These are phyloP conservation scores for Lingula anatina DNA, from an alignment of 2,888 invertebrate species.

Conservation along the genomic window DNA sequence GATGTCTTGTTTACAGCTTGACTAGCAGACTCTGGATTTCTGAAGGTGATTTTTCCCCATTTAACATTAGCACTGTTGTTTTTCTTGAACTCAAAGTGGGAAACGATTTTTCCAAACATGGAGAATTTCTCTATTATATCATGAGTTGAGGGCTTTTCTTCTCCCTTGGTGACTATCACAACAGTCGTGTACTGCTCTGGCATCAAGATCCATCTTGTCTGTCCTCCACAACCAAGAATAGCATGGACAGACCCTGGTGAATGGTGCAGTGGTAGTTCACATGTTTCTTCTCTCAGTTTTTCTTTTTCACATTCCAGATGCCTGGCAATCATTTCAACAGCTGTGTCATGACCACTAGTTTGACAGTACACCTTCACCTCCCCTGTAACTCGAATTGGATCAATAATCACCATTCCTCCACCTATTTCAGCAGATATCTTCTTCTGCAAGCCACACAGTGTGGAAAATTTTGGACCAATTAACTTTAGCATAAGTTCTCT, in stretches of 20 bases:
- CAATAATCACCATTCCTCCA: slow-evolving; percentile 18
- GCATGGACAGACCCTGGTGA: slow-evolving; percentile 12
- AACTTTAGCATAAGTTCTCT: slow-evolving; percentile 16
- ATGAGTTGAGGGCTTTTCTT: slow-evolving; percentile 6
- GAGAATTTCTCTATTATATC: slow-evolving; percentile 8
- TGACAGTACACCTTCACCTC: slow-evolving; percentile 18
- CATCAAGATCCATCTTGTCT: slow-evolving; percentile 20
- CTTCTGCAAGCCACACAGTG: slow-evolving; percentile 19
- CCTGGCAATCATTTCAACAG: not conserved
- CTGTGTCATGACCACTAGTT: not conserved
- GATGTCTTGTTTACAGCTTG: slow-evolving; percentile 10
- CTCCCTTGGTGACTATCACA: slow-evolving; percentile 12
- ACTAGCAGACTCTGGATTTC: slow-evolving; percentile 6
- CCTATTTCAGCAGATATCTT: slow-evolving; percentile 9
- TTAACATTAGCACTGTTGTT: not conserved
- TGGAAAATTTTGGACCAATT: slow-evolving; percentile 23
- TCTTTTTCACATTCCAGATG: not conserved
- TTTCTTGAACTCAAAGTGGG: not conserved
- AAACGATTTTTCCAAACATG: not conserved
- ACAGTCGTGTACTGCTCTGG: slow-evolving; percentile 23
- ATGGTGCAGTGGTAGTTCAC: not conserved
- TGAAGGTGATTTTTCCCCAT: slow-evolving; percentile 29
- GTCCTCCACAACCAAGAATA: slow-evolving; percentile 22
- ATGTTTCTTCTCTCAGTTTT: not conserved
- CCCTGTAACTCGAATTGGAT: slow-evolving; percentile 20